phyloP scores from a whole-genome alignment of 2,113 vertebrate species.

The Thymallus thymallus region DNA sequence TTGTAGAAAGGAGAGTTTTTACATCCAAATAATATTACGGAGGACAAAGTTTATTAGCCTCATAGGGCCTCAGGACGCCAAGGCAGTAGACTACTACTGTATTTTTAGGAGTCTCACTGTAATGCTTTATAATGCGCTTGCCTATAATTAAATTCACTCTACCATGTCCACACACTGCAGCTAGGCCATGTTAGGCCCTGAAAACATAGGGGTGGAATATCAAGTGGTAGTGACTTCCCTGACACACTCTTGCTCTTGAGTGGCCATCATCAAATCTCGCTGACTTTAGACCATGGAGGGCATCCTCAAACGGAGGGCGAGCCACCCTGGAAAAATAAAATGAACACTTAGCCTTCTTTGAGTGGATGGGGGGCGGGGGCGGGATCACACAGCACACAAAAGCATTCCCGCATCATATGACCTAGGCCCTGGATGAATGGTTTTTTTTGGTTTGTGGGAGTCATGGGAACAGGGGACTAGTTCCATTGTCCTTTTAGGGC shows the following conservation, averaged over 20 bases:
- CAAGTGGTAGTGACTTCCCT: background rate
- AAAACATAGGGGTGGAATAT: background rate
- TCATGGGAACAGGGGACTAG: conserved; percentile 60
- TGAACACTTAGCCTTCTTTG: background rate
- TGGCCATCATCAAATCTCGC: conserved; percentile 39
- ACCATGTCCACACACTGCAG: no score
- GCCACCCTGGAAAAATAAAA: conserved; percentile 34
- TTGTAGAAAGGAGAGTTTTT: no score
- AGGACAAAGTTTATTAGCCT: no score
- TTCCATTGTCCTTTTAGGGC: conserved; percentile 51
- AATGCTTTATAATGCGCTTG: no score
- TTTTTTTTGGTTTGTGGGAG: conserved; percentile 56
- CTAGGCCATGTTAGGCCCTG: no score
- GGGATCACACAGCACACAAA: conserved; percentile 47
- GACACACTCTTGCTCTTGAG: conserved; percentile 28
- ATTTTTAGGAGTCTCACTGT: no score
- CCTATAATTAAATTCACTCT: no score
- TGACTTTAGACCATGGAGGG: conserved; percentile 38
- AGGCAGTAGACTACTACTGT: no score
- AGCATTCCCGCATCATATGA: conserved; percentile 53
- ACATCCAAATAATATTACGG: no score
- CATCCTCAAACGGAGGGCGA: conserved; percentile 27
- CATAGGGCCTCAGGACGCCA: no score
- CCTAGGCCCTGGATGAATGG: conserved; percentile 42
- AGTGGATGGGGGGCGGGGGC: conserved; percentile 8